Evolutionary conservation across 2,113 vertebrate genomes (phyloP).

Genomic region (Apodemus speciosus): DNA sequence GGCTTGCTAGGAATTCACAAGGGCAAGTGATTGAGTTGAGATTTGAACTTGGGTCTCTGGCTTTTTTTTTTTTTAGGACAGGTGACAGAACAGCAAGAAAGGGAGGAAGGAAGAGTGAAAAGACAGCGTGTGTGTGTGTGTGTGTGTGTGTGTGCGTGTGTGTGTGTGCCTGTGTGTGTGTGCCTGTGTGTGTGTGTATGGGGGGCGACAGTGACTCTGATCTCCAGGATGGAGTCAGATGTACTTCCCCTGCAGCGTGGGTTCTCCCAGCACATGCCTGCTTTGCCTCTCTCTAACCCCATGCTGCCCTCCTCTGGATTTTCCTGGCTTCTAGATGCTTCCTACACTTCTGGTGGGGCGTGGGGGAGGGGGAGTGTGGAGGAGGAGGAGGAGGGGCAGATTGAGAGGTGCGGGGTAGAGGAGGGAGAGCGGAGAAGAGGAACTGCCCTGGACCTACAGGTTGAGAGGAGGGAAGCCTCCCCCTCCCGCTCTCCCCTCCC

Average conservation of each 20-base stretch:
- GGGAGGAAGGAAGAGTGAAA: not conserved
- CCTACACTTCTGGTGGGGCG: not conserved
- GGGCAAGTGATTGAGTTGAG: not conserved
- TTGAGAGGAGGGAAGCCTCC: not conserved
- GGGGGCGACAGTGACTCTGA: no score
- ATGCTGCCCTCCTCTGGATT: not conserved
- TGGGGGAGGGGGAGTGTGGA: not conserved
- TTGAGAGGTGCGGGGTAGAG: not conserved
- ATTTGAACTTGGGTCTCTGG: conserved; percentile 43
- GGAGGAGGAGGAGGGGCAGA: not conserved
- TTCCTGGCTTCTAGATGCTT: not conserved
- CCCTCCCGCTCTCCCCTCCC: not conserved
- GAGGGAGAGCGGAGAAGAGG: not conserved
- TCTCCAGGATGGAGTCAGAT: not conserved
- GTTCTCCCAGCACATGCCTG: not conserved
- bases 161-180: not conserved
- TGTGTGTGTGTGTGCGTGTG: not conserved
- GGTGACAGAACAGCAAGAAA: not conserved
- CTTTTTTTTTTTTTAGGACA: not conserved
- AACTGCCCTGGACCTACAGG: rapidly evolving
- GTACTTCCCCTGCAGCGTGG: not conserved
- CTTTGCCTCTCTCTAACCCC: not conserved
- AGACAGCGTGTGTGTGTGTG: no score
- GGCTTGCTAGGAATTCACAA: not conserved
- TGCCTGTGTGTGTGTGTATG: not conserved